Evolutionary conservation across 2,888 invertebrate genomes (phyloP).

Genomic region (Onthophagus sagittarius): DNA sequence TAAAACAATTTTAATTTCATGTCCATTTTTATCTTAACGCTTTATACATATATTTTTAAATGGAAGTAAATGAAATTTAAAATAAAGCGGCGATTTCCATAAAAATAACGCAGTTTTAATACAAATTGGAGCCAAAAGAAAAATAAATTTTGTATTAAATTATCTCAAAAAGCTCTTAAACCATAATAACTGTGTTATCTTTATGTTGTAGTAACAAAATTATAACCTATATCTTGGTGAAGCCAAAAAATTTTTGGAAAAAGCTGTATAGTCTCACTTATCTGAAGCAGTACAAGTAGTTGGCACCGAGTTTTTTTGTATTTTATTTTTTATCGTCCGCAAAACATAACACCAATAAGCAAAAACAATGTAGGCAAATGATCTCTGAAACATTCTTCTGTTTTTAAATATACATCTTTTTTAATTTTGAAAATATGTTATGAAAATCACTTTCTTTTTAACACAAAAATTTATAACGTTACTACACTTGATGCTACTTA

Average conservation of each 20-base stretch:
- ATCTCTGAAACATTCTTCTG: neutral
- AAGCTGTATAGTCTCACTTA: constrained; percentile 4
- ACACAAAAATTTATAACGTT: neutral
- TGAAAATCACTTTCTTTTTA: neutral
- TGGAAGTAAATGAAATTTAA: no score
- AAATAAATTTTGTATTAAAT: no score
- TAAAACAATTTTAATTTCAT: no score
- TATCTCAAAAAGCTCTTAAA: no score
- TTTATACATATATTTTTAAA: no score
- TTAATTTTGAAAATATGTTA: neutral
- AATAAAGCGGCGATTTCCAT: no score
- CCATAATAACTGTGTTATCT: neutral
- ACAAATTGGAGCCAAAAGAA: no score
- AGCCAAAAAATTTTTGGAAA: neutral
- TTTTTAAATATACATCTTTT: neutral
- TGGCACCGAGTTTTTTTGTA: neutral
- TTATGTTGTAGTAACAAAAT: constrained; percentile 3
- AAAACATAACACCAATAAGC: neutral
- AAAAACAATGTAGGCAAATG: neutral
- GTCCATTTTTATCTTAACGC: no score
- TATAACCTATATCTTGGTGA: neutral
- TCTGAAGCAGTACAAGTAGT: constrained; percentile 9
- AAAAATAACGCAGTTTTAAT: no score
- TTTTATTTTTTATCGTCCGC: neutral
- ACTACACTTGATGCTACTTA: neutral